Percentiles rank a stretch among this genome's conserved stretches.
These are phyloP conservation scores for Bos taurus DNA, from an alignment of 2,113 vertebrate genomes.

Conservation along the genomic window ARS-UCD2.0 NC_037357.1:80737001-80737500, in stretches of 20 bases:
- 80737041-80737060: not conserved
- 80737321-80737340: not conserved
- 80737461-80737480: not conserved
- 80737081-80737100: not conserved
- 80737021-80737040: not conserved
- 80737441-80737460: not conserved
- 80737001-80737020: too few species aligned
- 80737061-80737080: not conserved
- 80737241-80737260: not conserved
- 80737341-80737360: not conserved
- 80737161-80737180: too few species aligned
- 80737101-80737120: too few species aligned
- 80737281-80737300: slow-evolving; percentile 7
- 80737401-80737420: not conserved
- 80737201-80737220: not conserved
- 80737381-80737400: not conserved
- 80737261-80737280: slow-evolving; percentile 14
- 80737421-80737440: not conserved
- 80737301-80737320: not conserved
- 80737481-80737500: not conserved
- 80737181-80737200: too few species aligned
- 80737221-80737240: not conserved
- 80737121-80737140: too few species aligned
- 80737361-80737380: not conserved
- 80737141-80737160: too few species aligned